Base-by-base conservation (phyloP, 2,888 invertebrate species). In the Cantharis lateralis region DNA sequence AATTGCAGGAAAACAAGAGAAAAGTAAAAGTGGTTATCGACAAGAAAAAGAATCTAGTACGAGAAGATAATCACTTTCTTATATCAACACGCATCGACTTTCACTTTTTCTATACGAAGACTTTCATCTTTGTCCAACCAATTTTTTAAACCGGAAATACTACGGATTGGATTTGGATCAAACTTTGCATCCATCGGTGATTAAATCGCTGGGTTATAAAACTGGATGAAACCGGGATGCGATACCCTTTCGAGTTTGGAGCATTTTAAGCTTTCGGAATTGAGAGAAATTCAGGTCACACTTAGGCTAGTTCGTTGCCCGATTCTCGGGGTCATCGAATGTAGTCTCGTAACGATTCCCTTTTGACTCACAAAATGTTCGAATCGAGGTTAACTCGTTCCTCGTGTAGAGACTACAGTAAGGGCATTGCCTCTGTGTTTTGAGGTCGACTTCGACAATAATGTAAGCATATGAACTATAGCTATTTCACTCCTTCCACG, bases 241-340 rank as follows among this genome's bases (percentile, higher is more conserved):
- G 74, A 68, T 68, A 68, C 76, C 73, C 71, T 71, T 74, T 18
- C 18, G 26, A 15, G 18, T 70, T 71, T 77, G 68, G 70, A 20
- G 70, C 20, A 70, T 71, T n/a, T 77, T 68, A 68, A 77, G 78
- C 76, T 71, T 79, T 75, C 71, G 24, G 77, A 71, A 75, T 63
- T 62, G 78, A 76, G 74, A 79, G 80, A 83, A 84, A 86, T 85
- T 79, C 84, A 84, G 86, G 86, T 85, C 86, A 83, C 74, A 78
- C 77, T 48, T 84, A 86, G 86, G 82, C 85, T 87, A 87, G 88
- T 88, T 86, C 89, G 87, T 87, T 89, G 88, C 87, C 87, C 87
- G 76, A 72, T 78, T 80, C 87, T 84, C 84, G 81, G 81, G 80
- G 82, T 80, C 81, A 79, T 77, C 77, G 78, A 68, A 75, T 85